Evolutionary conservation across 1,140 invertebrate genomes (phyloP), one percentile per base, ranked within the genome.

Genomic region (Drosophila nigrodunni): DNA sequence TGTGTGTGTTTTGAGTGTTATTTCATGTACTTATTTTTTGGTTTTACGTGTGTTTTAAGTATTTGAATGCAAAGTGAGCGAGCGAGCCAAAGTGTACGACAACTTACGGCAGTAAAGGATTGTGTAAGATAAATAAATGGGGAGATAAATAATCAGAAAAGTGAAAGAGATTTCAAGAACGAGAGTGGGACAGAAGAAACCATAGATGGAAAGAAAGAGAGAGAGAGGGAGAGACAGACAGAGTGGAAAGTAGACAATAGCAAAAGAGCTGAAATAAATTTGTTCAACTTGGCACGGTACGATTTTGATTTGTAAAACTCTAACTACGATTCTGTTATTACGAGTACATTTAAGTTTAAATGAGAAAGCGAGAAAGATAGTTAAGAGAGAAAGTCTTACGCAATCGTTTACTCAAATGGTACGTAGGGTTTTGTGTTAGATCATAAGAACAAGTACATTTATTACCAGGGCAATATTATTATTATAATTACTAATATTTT

Each of bases 351-450:
- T 57, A 55, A 52, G 50, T 34, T 30, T 34, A 54, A 54, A 54
- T 57, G 59, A 55, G 7, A 55, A 39, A 37, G 44, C 59, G 41
- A 57, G 7, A 59, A 25, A 52, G 21, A 67, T 9, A 50, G 57
- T 34, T 46, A 60, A 55, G 58, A 39, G 30, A 70, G 47, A 61
- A 57, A 74, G 47, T 54, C 57, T 68, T 68, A 74, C 71, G 64
- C 64, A 74, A 74, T 60, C 47, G 47, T 60, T 74, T 68, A 68
- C 64, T 74, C 57, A 74, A 74, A 59, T 71, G 68, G 61, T 66
- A 57, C 59, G 47, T 39, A 60, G 55, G 55, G 57, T 52, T 62
- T 58, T 25, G 54, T 47, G 47, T 41, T 21, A 44, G 57, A 68
- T 10, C 60, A 72, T 65, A 65, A 74, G 62, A 74, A 58, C 43